Evolutionary conservation across 2,113 vertebrate genomes (phyloP), one percentile per base, ranked within the genome.

Genomic region (Gulo gulo): DNA sequence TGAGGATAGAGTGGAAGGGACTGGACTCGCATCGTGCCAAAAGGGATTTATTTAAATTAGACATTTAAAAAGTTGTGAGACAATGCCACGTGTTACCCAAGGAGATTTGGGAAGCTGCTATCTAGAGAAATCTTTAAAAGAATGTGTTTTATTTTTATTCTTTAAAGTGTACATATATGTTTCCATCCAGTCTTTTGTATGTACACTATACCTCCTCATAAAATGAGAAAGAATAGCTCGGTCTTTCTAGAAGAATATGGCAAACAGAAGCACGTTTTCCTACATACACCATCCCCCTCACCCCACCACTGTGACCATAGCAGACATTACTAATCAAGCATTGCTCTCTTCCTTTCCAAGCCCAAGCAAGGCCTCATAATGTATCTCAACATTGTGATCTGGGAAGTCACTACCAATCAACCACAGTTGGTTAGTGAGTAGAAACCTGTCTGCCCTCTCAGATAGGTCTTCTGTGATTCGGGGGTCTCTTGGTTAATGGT

Each of bases 11-110:
- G 93, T 86, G 88, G 96, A 96, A 96, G 84, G 78, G 79, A 69
- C 95, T 93, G 89, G 92, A 63, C 91, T 93, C 92, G 87, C 74
- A 82, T 69, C 50, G 47, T 91, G 94, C 97, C 94, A 89, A 97
- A 90, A 88, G 91, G 84, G 67, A 94, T 97, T 97, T 96, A 97
- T 97, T 97, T 97, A 97, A 97, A 98, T 97, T 89, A 97, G 97
- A 86, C 91, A 94, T 97, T 97, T 89, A 80, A 91, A 94, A 97
- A 96, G 92, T 97, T 97, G 97, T 91, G 90, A 96, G 97, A 97
- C 97, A 98, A 97, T 94, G 71, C 84, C 96, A 95, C 9, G 61
- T 65, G 90, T 83, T 88, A 52, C 73, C 76, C 81, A 63, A 74
- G 90, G 23, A 95, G 94, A 88, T 83, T 96, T 93, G 82, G 92